Conservation (phyloP, 2,888 invertebrate genomes). For the Nemapogon koenigi region DNA sequence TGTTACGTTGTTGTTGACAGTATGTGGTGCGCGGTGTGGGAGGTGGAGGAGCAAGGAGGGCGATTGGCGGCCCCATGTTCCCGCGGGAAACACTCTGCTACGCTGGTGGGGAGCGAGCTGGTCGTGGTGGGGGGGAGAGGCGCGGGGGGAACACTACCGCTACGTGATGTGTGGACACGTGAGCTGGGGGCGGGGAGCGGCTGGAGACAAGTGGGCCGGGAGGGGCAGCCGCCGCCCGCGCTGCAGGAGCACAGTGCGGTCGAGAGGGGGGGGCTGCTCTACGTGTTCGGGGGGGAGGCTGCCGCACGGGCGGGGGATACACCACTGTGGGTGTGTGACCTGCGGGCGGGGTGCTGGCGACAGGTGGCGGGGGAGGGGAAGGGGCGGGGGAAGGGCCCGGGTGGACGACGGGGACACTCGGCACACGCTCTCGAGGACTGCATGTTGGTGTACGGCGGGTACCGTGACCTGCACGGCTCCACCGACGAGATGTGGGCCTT, state of each 20-base stretch:
- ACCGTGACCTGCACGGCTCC: slow-evolving; percentile 84
- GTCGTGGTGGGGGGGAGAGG: slow-evolving; percentile 87
- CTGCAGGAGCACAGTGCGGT: slow-evolving; percentile 86
- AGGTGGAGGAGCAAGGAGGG: slow-evolving; percentile 15
- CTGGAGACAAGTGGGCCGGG: slow-evolving; percentile 77
- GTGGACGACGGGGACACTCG: slow-evolving; percentile 82
- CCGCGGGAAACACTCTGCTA: slow-evolving; percentile 83
- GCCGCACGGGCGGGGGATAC: slow-evolving; percentile 81
- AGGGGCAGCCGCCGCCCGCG: slow-evolving; percentile 76
- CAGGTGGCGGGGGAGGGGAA: slow-evolving; percentile 50
- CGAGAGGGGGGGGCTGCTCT: slow-evolving; percentile 75
- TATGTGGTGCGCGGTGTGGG: slow-evolving; percentile 35
- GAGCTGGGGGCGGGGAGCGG: slow-evolving; percentile 76
- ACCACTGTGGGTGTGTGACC: slow-evolving; percentile 81
- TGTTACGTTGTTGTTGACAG: too few relatives aligned
- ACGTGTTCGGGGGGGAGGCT: slow-evolving; percentile 88
- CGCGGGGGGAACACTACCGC: slow-evolving; percentile 79
- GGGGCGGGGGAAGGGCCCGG: slow-evolving; percentile 71
- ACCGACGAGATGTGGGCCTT: slow-evolving; percentile 88
- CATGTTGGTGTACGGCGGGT: slow-evolving; percentile 88
- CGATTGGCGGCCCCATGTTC: slow-evolving; percentile 55
- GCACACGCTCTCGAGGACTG: slow-evolving; percentile 79
- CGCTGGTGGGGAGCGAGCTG: slow-evolving; percentile 76
- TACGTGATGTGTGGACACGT: slow-evolving; percentile 87
- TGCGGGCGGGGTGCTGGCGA: slow-evolving; percentile 56